A percentile compares a stretch with the other conserved stretches of the same genome.
phyloP scores from a whole-genome alignment of 1,140 invertebrate genomes.

The Medauroidea extradentata region DNA sequence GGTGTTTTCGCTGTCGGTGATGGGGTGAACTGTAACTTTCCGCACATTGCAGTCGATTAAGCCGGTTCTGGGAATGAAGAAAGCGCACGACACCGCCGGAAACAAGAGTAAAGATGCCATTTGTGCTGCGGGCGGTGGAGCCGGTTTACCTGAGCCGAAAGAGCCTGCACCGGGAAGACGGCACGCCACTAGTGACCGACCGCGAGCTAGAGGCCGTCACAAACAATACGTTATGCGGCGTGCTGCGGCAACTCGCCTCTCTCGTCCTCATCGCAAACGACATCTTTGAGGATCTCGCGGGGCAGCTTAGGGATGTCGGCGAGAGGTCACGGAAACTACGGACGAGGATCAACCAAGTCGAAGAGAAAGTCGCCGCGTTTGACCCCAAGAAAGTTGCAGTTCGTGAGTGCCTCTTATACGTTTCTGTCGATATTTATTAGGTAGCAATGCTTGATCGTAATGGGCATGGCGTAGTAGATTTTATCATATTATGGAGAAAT shows the following conservation, averaged over 20 bases:
- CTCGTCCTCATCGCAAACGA: conserved; percentile 70
- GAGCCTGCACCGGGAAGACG: conserved; percentile 52
- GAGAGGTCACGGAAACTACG: conserved; percentile 59
- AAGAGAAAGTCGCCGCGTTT: conserved; percentile 54
- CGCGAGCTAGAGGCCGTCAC: conserved; percentile 69
- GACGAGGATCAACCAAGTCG: conserved; percentile 55
- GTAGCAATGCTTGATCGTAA: no score
- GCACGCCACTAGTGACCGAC: conserved; percentile 54
- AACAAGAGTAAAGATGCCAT: conserved; percentile 54
- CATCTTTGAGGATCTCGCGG: conserved; percentile 67
- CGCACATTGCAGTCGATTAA: not conserved
- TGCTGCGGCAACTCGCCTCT: conserved; percentile 70
- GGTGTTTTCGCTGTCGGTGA: not conserved
- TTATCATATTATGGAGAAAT: no score
- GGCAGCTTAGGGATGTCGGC: conserved; percentile 60
- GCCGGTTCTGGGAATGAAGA: conserved; percentile 2
- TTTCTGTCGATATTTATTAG: no score
- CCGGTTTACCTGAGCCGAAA: conserved; percentile 62
- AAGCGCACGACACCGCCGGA: not conserved
- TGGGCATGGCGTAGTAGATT: no score
- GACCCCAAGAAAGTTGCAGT: conserved; percentile 77
- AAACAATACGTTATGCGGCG: conserved; percentile 71
- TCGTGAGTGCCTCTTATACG: conserved; percentile 59
- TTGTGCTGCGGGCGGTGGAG: conserved; percentile 63
- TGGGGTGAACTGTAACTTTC: conserved; percentile 1